These are phyloP conservation scores for Pantherophis vulpinus DNA, from an alignment of 2,797 vertebrate genomes.

Conservation along the genomic window DNA sequence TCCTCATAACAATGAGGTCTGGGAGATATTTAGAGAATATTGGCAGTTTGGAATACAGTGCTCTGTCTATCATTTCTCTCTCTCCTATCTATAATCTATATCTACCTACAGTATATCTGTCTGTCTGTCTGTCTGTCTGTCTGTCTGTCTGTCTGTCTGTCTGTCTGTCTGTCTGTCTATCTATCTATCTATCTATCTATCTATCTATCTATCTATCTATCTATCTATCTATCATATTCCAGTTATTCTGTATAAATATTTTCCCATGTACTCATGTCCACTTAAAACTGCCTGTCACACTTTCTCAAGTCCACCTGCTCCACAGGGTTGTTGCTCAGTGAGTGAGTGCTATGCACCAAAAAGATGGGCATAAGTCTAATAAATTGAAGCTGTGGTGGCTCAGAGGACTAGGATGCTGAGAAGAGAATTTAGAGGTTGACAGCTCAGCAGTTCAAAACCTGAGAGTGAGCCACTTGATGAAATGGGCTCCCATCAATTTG, in stretches of 20 bases:
- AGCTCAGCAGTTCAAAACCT: too few species aligned
- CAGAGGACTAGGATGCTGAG: neutral
- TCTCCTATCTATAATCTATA: neutral
- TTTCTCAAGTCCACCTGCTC: neutral
- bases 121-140: too few species aligned
- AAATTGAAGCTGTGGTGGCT: neutral
- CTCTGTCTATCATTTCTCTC: neutral
- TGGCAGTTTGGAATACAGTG: neutral
- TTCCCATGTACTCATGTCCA: neutral
- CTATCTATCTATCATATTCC: neutral
- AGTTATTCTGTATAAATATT: neutral
- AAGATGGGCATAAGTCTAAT: neutral
- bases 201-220: neutral
- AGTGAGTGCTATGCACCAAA: neutral
- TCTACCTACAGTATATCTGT: neutral
- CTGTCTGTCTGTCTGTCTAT: neutral
- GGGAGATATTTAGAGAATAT: neutral
- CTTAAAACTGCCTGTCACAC: neutral
- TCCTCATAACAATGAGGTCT: neutral
- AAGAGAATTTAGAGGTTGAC: too few species aligned
- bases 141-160: neutral
- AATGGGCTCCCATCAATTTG: too few species aligned
- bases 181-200: neutral
- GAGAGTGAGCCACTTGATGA: too few species aligned
- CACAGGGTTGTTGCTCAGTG: neutral